phyloP scores from a whole-genome alignment of 2,113 vertebrate genomes.

The Holacanthus passer region DNA sequence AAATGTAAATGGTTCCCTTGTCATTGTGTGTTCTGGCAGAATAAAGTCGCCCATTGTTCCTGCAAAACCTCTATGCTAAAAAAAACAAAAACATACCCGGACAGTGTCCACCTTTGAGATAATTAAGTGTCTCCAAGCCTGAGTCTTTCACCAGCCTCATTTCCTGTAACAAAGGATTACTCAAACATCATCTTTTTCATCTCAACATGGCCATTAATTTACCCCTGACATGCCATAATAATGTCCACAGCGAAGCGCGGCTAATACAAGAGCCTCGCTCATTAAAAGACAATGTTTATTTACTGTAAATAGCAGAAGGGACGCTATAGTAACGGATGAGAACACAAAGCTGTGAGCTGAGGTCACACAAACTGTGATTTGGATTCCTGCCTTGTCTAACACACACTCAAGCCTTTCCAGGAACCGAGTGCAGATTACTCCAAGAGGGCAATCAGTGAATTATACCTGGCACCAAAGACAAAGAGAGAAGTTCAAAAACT shows the following conservation, averaged over 20 bases:
- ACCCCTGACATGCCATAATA: slow-evolving; percentile 41
- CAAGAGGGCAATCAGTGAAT: slow-evolving; percentile 66
- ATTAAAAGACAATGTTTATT: slow-evolving; percentile 72
- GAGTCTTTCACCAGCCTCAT: slow-evolving; percentile 49
- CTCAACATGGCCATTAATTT: slow-evolving; percentile 23
- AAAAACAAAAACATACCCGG: slow-evolving; percentile 6
- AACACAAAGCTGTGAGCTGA: slow-evolving; percentile 69
- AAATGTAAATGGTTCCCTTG: slow-evolving; percentile 39
- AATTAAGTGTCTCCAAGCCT: slow-evolving; percentile 29
- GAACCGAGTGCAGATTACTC: slow-evolving; percentile 54
- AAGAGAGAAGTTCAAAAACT: slow-evolving; percentile 25
- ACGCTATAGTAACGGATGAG: slow-evolving; percentile 73
- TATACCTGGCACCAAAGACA: slow-evolving; percentile 53
- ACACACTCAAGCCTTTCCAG: slow-evolving; percentile 66
- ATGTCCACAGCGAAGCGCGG: slow-evolving; percentile 7
- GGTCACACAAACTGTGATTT: slow-evolving; percentile 73
- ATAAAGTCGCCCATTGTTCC: slow-evolving; percentile 63
- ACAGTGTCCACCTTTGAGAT: slow-evolving; percentile 42
- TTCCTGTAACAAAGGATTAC: slow-evolving; percentile 48
- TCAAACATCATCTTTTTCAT: slow-evolving; percentile 46
- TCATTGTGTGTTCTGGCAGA: slow-evolving; percentile 39
- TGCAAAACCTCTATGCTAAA: slow-evolving; percentile 22
- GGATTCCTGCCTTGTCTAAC: slow-evolving; percentile 55
- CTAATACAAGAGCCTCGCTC: slow-evolving; percentile 15
- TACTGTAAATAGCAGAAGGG: slow-evolving; percentile 69